A percentile compares a stretch with the other conserved stretches of the same genome.
These are phyloP conservation scores for Dryobota labecula DNA, from an alignment of 2,888 invertebrate genomes.

Conservation along the genomic window DNA sequence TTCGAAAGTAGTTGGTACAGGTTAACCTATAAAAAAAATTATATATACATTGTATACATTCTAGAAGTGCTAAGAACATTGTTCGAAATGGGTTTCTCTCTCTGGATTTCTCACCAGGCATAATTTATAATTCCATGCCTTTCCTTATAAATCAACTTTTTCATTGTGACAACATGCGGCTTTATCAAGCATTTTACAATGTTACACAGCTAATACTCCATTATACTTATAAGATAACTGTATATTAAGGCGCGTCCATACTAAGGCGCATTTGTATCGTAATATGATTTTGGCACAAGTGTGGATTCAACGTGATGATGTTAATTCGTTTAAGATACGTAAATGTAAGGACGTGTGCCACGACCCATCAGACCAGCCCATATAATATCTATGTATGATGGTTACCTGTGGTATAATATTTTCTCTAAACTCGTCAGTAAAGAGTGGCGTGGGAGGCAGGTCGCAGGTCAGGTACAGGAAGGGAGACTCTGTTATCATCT, in stretches of 20 bases:
- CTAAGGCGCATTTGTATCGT: background rate
- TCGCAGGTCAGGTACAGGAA: conserved; percentile 99
- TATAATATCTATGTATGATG: background rate
- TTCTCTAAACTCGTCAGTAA: conserved; percentile 99
- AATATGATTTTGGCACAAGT: background rate
- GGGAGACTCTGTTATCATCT: conserved; percentile 96
- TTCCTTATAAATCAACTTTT: background rate
- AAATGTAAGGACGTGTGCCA: background rate
- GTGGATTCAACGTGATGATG: background rate
- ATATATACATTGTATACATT: too few species aligned
- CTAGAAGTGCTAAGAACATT: background rate
- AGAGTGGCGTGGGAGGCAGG: conserved; percentile 98
- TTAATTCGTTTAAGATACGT: background rate
- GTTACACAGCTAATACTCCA: background rate
- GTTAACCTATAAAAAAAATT: conserved; percentile 97
- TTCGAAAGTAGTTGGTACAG: conserved; percentile 98
- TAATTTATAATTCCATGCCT: background rate
- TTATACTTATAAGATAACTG: background rate
- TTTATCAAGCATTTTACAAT: background rate
- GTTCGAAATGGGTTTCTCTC: background rate
- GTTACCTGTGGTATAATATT: conserved; percentile 99
- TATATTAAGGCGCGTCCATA: background rate
- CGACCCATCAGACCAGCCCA: background rate
- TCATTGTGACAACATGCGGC: too few species aligned
- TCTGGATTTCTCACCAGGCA: background rate